Percentiles rank a stretch among this genome's conserved stretches.
phyloP scores from a whole-genome alignment of 37 sponge, comb jelly and placozoan genomes.

The Ianthella basta region DNA sequence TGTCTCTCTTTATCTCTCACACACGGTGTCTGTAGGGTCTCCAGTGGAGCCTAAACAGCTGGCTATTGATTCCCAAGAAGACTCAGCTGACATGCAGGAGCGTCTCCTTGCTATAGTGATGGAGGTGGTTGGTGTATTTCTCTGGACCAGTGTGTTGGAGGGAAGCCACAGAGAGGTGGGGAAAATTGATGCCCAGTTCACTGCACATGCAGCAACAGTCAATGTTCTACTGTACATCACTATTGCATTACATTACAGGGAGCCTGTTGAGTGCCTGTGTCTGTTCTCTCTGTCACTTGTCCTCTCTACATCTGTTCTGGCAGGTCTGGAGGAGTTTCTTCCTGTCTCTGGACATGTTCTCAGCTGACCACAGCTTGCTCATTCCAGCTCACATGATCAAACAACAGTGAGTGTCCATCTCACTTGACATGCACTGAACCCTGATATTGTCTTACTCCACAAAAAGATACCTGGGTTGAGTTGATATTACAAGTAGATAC shows the following conservation, averaged over 20 bases:
- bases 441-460: too few relatives aligned
- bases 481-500: too few relatives aligned
- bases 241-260: slow-evolving; percentile 7
- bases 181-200: neutral
- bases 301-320: neutral
- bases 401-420: slow-evolving; percentile 37
- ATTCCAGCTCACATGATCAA: slow-evolving; percentile 49
- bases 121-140: slow-evolving; percentile 3
- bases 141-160: neutral
- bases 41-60: neutral
- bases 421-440: neutral
- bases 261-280: slow-evolving; percentile 12
- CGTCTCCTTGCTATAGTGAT: neutral
- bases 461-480: too few relatives aligned
- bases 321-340: slow-evolving; percentile 68
- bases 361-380: slow-evolving; percentile 24
- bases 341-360: slow-evolving; percentile 51
- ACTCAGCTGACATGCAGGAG: neutral
- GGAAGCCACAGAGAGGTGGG: neutral
- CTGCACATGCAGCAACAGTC: neutral
- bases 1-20: too few relatives aligned
- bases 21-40: neutral
- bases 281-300: neutral
- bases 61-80: too few relatives aligned
- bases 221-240: slow-evolving; percentile 48